Evolutionary conservation across 2,113 vertebrate genomes (phyloP).

Genomic region (Leptodactylus fuscus): DNA sequence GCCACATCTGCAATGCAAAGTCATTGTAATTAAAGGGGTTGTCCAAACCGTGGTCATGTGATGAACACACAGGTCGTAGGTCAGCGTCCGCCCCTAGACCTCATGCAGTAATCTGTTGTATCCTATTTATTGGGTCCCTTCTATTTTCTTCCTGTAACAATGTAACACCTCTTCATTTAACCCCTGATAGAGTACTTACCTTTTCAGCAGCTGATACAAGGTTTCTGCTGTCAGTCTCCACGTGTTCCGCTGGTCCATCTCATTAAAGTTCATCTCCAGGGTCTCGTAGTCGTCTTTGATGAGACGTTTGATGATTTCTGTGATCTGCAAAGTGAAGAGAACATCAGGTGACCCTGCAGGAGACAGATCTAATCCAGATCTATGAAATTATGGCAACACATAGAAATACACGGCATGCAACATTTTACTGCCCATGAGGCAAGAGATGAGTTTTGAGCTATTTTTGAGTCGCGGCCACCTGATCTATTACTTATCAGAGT

Average conservation of each 20-base stretch:
- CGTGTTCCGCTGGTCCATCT: slow-evolving; percentile 57
- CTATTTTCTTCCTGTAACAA: background rate
- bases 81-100: too few relatives aligned
- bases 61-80: too few relatives aligned
- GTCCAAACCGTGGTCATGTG: too few relatives aligned
- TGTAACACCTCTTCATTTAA: background rate
- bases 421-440: too few relatives aligned
- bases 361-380: background rate
- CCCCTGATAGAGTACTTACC: slow-evolving; percentile 5
- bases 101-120: too few relatives aligned
- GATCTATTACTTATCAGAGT: too few relatives aligned
- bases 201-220: slow-evolving; percentile 60
- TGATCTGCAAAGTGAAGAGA: slow-evolving; percentile 30
- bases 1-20: slow-evolving; percentile 38
- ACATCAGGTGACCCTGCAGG: background rate
- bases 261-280: slow-evolving; percentile 50
- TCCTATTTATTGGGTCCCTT: background rate
- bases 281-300: slow-evolving; percentile 48
- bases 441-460: too few relatives aligned
- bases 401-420: too few relatives aligned
- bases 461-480: too few relatives aligned
- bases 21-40: too few relatives aligned
- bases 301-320: slow-evolving; percentile 53
- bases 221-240: slow-evolving; percentile 47
- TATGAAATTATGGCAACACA: background rate